phyloP scores from a whole-genome alignment of 2,113 vertebrate genomes.

The Grus americana region DNA sequence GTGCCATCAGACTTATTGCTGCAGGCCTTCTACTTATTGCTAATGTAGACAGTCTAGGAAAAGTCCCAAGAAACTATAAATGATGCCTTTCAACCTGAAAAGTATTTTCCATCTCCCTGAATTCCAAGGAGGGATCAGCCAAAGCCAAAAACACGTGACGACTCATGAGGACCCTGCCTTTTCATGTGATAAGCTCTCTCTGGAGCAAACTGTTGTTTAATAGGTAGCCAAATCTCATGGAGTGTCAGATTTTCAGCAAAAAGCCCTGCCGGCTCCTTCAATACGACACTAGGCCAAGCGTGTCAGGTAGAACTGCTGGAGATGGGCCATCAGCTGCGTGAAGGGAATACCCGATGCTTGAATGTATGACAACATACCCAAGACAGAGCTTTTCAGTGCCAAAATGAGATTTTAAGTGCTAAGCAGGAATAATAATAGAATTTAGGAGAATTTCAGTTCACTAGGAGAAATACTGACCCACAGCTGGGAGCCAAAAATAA shows the following conservation, averaged over 20 bases:
- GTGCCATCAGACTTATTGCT: not conserved
- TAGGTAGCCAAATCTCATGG: not conserved
- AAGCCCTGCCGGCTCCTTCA: not conserved
- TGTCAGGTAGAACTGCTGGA: not conserved
- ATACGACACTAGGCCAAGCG: accelerated
- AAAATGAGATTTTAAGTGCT: not conserved
- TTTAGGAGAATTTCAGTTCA: not conserved
- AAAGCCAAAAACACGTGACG: accelerated
- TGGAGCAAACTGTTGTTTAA: not conserved
- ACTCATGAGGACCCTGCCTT: not conserved
- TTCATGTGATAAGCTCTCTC: not conserved
- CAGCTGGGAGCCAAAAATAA: not conserved
- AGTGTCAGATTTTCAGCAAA: not conserved
- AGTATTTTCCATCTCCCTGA: not conserved
- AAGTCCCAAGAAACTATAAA: not conserved
- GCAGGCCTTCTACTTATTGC: not conserved
- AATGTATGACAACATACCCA: not conserved
- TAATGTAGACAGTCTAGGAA: not conserved
- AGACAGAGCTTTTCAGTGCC: not conserved
- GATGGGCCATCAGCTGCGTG: not conserved
- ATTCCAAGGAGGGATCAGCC: not conserved
- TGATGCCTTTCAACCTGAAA: not conserved
- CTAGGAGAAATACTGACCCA: not conserved
- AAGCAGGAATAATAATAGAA: not conserved
- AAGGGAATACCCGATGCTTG: not conserved